Conservation (phyloP, 2,888 invertebrate genomes). For the Amphipyra tragopoginis region DNA sequence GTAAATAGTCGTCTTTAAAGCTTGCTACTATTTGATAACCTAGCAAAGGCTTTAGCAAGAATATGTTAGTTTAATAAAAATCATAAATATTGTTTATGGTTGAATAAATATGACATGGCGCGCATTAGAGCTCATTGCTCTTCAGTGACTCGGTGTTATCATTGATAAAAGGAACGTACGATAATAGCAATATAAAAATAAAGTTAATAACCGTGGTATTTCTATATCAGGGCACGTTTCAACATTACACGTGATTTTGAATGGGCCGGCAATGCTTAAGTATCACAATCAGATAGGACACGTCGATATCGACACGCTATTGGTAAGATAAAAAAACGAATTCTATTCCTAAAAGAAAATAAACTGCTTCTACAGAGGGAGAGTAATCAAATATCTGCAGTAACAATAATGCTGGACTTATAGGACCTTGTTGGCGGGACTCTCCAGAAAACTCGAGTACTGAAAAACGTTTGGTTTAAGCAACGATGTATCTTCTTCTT, state of each 20-base stretch:
- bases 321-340: too few species aligned
- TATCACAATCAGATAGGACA: slow-evolving; percentile 12
- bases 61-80: neutral
- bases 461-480: too few species aligned
- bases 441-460: too few species aligned
- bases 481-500: too few species aligned
- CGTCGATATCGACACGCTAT: slow-evolving; percentile 1
- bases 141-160: neutral
- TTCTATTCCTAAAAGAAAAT: too few species aligned
- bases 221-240: slow-evolving; percentile 18
- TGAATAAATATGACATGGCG: neutral
- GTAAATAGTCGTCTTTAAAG: too few species aligned
- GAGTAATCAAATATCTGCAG: too few species aligned
- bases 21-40: too few species aligned
- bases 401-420: too few species aligned
- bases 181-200: slow-evolving; percentile 8
- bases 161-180: too few species aligned
- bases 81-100: slow-evolving; percentile 8
- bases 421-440: too few species aligned
- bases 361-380: too few species aligned
- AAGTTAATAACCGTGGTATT: neutral
- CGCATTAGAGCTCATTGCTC: neutral
- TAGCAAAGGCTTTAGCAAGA: neutral
- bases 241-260: slow-evolving; percentile 11
- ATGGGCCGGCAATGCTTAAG: neutral